phyloP scores from a whole-genome alignment of 2,113 vertebrate species.

The Promerops cafer region DNA sequence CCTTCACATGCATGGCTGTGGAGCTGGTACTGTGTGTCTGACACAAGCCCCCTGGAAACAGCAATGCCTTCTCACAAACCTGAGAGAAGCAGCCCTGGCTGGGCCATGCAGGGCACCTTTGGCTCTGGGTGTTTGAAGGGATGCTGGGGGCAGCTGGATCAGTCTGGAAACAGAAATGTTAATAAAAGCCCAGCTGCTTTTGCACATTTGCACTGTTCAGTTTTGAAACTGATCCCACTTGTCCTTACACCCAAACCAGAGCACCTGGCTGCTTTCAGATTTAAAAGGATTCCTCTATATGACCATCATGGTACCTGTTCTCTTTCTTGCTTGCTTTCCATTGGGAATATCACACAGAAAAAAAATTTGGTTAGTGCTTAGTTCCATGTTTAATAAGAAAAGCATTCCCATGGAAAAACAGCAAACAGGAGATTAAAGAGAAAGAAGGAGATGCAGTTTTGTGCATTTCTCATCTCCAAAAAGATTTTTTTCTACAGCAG shows the following conservation, averaged over 20 bases:
- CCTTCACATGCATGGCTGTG: rapidly evolving
- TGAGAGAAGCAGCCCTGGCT: neutral
- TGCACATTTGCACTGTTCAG: neutral
- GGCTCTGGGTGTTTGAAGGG: neutral
- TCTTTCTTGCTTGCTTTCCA: neutral
- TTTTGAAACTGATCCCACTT: neutral
- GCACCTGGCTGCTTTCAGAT: neutral
- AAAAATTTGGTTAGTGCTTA: neutral
- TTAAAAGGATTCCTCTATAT: neutral
- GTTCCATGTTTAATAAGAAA: neutral
- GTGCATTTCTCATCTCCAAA: neutral
- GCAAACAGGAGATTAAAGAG: neutral
- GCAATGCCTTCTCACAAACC: neutral
- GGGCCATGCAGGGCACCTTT: rapidly evolving
- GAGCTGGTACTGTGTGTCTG: neutral
- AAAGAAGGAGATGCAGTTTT: neutral
- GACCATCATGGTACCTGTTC: neutral
- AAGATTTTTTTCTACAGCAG: neutral
- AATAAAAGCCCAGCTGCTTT: neutral
- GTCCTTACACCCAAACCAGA: neutral
- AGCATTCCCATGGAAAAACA: neutral
- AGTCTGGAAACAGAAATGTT: neutral
- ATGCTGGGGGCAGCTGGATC: neutral
- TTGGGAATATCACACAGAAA: neutral
- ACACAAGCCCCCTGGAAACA: neutral